Evolutionary conservation across 1,140 invertebrate species (phyloP), one percentile per base, ranked within the genome.

Genomic region (Dendrolimus punctatus): DNA sequence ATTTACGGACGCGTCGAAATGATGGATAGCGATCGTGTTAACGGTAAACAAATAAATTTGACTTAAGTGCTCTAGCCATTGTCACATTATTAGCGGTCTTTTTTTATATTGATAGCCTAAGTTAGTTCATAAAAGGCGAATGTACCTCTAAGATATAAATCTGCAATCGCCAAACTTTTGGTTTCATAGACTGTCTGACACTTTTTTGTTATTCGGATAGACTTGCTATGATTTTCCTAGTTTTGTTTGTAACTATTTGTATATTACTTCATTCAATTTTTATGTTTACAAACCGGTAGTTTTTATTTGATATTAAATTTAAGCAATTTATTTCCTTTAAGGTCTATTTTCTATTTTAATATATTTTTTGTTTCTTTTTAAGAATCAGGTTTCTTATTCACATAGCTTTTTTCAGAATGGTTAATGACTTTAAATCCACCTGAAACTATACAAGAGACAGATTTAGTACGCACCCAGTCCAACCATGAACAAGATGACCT

Each of bases 1-100:
- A 67, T 75, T 49, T 73, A 73, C 40, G 51, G 60, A 39, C 43
- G 44, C 6, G 45, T 54, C 38, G 53, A 60, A 41, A 54, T 55
- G n/a, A 58, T 60, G 40, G 63, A 60, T 40, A 61, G 49, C 40
- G 55, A 65, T 10, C 51, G 57, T 36, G 40, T 62, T 37, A 49
- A 65, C 23, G 66, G 66, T 68, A 53, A 60, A 49, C 51, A 53
- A 43, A 36, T 45, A 23, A 23, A 23, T 23, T 23, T 3, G 23
- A 1, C 23, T 23, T 23, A 23, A 23, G 23, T 23, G 23, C 3
- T 23, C 23, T 23, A 23, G 23, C 3, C 23, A 23, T 23, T 3
- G 23, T 23, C 23, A 23, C 23, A 23, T 23, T 23, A 23, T 23
- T 23, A 23, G 23, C 3, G 23, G 23, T 23, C 23, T 23, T 23